Evolutionary conservation across 2,888 invertebrate species (phyloP), one percentile per base, ranked within the genome.

Genomic region (Tenthredo notha): DNA sequence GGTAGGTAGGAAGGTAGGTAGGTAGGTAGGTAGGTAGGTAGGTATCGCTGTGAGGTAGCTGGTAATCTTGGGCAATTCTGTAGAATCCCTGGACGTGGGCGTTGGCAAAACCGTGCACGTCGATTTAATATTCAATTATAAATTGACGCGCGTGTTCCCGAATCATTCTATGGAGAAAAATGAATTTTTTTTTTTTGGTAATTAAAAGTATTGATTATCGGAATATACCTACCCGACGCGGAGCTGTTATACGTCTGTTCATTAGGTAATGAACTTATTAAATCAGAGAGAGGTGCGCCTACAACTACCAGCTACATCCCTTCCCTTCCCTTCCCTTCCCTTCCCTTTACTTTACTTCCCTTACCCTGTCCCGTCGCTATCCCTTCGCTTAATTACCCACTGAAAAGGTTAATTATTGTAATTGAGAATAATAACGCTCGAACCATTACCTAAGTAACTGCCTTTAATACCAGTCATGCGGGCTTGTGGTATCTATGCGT

Each of bases 161-260:
- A 83, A 67, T 65, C 7, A 67, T 82, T 88, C n/a, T 61, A 61
- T 37, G 61, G 21, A 25, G 65, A 91, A 91, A 54, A 54, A 61
- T 61, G 91, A 91, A 90, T 61, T 61, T 58, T 21, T 58, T 58
- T 58, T 58, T 61, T 61, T 25, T 61, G 5, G 89, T 92, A 92
- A 92, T 92, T 92, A 91, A 92, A 92, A 92, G 89, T 92, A 92
- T 92, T 91, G 92, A 92, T 92, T 92, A 92, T 92, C 90, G 92
- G 88, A 84, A 6, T 61, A 6, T 10, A 3, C 21, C 70, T 10
- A 72, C 33, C n/a, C 67, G n/a, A n/a, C n/a, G 47, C 15, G 67
- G 47, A 21, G 83, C 47, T 29, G 37, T 33, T 90, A 90, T 90
- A 91, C 92, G 91, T 91, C 91, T 91, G 92, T 92, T 92, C 92